phyloP scores from a whole-genome alignment of 2,888 invertebrate species.

The Myopa tessellatipennis region DNA sequence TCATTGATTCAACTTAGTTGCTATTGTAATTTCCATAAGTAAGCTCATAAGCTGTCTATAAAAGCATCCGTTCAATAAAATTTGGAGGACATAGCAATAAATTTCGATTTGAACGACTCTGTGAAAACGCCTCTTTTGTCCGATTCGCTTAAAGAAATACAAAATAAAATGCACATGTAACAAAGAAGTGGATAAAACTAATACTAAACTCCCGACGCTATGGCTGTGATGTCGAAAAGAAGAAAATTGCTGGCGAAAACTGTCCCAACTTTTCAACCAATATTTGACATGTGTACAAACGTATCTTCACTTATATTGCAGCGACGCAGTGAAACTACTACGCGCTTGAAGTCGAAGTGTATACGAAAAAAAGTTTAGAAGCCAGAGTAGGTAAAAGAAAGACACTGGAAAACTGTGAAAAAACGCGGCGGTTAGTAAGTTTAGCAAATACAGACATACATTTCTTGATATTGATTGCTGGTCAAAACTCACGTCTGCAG shows the following conservation, averaged over 20 bases:
- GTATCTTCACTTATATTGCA: conserved; percentile 31
- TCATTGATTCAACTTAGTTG: no score
- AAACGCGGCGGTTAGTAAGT: neutral
- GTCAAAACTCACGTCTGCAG: neutral
- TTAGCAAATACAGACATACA: neutral
- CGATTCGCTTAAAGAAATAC: neutral
- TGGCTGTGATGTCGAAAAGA: conserved; percentile 11
- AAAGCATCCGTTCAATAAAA: no score
- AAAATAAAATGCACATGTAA: neutral
- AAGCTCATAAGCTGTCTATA: no score
- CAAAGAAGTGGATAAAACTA: neutral
- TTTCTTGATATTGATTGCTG: neutral
- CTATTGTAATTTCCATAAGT: no score
- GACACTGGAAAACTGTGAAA: neutral
- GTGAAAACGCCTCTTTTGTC: neutral
- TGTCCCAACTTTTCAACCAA: conserved; percentile 65
- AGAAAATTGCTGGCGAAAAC: conserved; percentile 61
- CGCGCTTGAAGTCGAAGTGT: conserved; percentile 2
- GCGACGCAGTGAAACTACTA: conserved; percentile 16
- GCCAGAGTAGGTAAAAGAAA: neutral
- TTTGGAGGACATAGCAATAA: neutral
- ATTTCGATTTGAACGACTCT: neutral
- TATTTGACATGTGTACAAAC: conserved; percentile 62
- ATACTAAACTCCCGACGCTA: neutral
- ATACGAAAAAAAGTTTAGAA: neutral